Evolutionary conservation across 2,113 vertebrate species (phyloP).

Genomic region (Vidua macroura): DNA sequence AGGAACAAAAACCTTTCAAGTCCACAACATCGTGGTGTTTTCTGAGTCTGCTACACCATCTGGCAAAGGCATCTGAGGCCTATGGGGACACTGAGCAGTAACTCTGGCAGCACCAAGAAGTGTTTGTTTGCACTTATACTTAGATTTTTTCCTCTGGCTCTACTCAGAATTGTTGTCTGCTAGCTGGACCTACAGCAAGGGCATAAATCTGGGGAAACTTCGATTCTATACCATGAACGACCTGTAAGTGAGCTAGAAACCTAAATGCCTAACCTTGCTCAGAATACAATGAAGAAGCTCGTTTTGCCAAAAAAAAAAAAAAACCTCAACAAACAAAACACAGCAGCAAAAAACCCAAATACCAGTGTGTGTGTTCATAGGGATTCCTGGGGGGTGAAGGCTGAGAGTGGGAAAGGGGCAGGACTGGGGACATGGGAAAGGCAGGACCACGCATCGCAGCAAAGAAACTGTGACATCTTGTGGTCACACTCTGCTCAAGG

Average conservation of each 20-base stretch:
- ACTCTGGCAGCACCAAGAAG: background rate
- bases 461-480: constrained; percentile 52
- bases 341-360: background rate
- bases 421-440: background rate
- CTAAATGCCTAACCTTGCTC: background rate
- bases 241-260: background rate
- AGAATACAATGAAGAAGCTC: background rate
- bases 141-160: background rate
- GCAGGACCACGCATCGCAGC: accelerated
- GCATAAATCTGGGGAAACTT: background rate
- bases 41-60: background rate
- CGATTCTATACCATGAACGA: background rate
- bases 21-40: background rate
- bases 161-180: background rate
- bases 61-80: background rate
- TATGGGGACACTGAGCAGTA: background rate
- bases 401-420: background rate
- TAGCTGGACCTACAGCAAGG: background rate
- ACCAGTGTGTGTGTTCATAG: accelerated
- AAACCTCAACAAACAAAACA: background rate
- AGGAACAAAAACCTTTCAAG: background rate
- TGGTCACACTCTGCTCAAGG: background rate
- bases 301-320: background rate
- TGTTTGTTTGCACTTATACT: background rate
- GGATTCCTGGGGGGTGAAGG: no score